phyloP scores from a whole-genome alignment of 2,888 invertebrate genomes.

The Chaitophorus viminalis region DNA sequence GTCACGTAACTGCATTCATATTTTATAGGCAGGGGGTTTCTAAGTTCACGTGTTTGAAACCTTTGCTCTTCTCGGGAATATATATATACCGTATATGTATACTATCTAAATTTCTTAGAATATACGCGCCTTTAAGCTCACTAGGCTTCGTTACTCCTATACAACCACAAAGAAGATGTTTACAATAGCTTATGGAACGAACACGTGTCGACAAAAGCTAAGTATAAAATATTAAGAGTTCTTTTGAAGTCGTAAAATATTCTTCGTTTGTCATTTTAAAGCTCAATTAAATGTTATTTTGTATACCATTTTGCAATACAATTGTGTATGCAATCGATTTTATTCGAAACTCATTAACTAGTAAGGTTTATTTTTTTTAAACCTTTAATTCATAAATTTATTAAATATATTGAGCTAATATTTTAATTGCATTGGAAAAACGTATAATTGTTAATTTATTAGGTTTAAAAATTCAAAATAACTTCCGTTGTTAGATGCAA shows the following conservation, averaged over 20 bases:
- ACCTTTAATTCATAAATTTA: too few relatives aligned
- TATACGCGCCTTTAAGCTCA: neutral
- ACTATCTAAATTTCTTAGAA: neutral
- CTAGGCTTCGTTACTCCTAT: neutral
- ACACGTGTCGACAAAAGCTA: neutral
- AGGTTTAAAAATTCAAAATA: too few relatives aligned
- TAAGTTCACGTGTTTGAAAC: conserved; percentile 16
- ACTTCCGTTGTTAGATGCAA: too few relatives aligned
- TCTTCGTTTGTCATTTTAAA: neutral
- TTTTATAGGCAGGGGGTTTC: conserved; percentile 23
- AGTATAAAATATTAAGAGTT: neutral
- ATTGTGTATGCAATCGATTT: too few relatives aligned
- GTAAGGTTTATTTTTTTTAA: too few relatives aligned
- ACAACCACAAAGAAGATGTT: neutral
- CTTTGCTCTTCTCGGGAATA: conserved; percentile 5
- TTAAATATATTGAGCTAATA: too few relatives aligned
- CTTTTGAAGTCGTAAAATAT: neutral
- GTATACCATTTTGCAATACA: too few relatives aligned
- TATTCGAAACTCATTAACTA: too few relatives aligned
- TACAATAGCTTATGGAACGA: neutral
- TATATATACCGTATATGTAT: too few relatives aligned
- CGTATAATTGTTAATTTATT: too few relatives aligned
- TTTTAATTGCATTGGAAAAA: too few relatives aligned
- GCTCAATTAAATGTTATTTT: neutral
- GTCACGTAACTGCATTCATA: conserved; percentile 56